Evolutionary conservation across 1,140 invertebrate genomes (phyloP).

Genomic region (Pogonus chalceus): DNA sequence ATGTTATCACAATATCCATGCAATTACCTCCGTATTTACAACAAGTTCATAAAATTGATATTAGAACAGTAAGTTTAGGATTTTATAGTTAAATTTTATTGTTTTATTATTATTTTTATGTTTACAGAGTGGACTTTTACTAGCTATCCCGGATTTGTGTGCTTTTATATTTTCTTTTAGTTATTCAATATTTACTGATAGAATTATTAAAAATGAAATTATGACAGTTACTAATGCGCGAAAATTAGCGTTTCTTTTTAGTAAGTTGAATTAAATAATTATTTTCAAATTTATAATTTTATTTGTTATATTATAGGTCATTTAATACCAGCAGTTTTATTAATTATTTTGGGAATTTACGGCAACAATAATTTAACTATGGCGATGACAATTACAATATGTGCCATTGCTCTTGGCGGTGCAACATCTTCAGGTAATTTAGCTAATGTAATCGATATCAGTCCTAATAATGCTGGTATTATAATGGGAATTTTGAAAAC

Average conservation of each 20-base stretch:
- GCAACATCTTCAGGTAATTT: conserved; percentile 17
- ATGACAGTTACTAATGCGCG: conserved; percentile 10
- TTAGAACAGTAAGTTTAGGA: conserved; percentile 39
- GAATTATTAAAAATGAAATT: conserved; percentile 5
- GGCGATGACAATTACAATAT: conserved; percentile 10
- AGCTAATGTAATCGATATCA: conserved; percentile 19
- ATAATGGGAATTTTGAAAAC: conserved; percentile 14
- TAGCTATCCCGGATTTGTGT: conserved; percentile 13
- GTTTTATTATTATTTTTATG: conserved; percentile 5
- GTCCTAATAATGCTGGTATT: conserved; percentile 18
- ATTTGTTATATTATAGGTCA: conserved; percentile 13
- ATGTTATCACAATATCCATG: conserved; percentile 46
- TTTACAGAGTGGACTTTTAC: conserved; percentile 15
- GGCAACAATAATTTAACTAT: background rate
- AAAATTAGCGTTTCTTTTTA: conserved; percentile 13
- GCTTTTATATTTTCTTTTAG: conserved; percentile 13
- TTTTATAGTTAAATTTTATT: background rate
- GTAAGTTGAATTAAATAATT: conserved; percentile 8
- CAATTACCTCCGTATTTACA: conserved; percentile 51
- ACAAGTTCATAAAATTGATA: conserved; percentile 46
- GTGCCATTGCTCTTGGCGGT: conserved; percentile 12
- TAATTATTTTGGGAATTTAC: conserved; percentile 8
- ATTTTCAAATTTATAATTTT: background rate
- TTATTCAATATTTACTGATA: conserved; percentile 13
- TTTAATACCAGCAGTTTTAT: conserved; percentile 13